Evolutionary conservation across 1,140 invertebrate genomes (phyloP), one percentile per base, ranked within the genome.

Genomic region (Trichogramma pretiosum): DNA sequence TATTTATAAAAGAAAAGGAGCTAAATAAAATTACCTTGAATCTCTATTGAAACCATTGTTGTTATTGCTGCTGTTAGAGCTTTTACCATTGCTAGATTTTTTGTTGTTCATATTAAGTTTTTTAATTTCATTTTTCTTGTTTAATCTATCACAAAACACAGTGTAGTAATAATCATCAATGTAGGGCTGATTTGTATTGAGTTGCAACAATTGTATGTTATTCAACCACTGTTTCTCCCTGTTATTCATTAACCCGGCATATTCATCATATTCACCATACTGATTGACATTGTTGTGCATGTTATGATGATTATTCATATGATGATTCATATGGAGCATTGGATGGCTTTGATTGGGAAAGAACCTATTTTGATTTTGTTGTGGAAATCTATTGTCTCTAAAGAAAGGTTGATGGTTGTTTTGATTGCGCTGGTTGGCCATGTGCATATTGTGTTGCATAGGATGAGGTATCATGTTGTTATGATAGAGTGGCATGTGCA

Each of bases 171-270:
- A 90, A 63, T 91, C 87, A 58, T 89, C 86, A 54, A 88, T 79
- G 60, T 89, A 89, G 0, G 87, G 87, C 26, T 86, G 87, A 36
- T 84, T 85, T 1, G 87, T 88, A 54, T 87, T 86, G 0, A 95
- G 71, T 64, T 94, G 91, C 46, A 93, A 67, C 55, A 93, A 72
- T 66, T 95, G 92, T 59, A 96, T 94, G 62, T 92, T 92, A 37
- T 91, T 82, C 2, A 96, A 73, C 89, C 91, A 93, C 50, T 93
- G 89, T 61, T 94, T 95, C 59, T 96, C 92, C 32, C 83, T 77
- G 50, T 79, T 78, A 30, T 86, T 91, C 92, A 97, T 96, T 3
- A 95, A 69, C 18, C 89, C 90, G 5, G 84, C 82, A 63, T 92
- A 93, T 58, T 89, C 85, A 65, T 93, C 89, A 2, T 65, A 65